phyloP scores from a whole-genome alignment of 1,140 invertebrate species.

The Tribolium madens region DNA sequence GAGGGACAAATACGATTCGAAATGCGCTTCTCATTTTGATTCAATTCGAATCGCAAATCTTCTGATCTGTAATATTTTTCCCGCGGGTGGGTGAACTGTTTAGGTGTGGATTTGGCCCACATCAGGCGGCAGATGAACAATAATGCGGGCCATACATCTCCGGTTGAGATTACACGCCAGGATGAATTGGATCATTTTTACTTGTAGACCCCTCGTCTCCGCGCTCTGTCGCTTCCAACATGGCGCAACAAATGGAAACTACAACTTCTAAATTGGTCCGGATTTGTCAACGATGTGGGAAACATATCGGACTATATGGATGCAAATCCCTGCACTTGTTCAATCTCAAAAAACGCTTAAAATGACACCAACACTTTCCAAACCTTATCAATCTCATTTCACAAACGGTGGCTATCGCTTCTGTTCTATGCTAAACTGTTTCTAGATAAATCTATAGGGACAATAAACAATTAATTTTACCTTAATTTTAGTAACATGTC shows the following conservation, averaged over 20 bases:
- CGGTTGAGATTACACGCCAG: constrained; percentile 43
- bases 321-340: constrained; percentile 10
- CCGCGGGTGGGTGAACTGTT: constrained; percentile 21
- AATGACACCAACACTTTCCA: background rate
- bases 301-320: constrained; percentile 38
- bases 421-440: no score
- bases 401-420: background rate
- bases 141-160: constrained; percentile 51
- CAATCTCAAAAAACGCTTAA: constrained; percentile 17
- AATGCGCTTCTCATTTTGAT: constrained; percentile 5
- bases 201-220: constrained; percentile 44
- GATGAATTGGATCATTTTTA: constrained; percentile 52
- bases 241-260: constrained; percentile 44
- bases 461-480: no score
- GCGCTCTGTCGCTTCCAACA: constrained; percentile 41
- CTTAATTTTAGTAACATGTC: no score
- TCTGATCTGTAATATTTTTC: constrained; percentile 39
- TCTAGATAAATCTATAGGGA: no score
- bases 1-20: background rate
- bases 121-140: constrained; percentile 49
- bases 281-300: constrained; percentile 45
- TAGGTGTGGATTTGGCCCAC: constrained; percentile 45
- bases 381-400: background rate
- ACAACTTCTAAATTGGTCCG: constrained; percentile 44
- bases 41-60: constrained; percentile 43